These are phyloP conservation scores for Orius insidiosus DNA, from an alignment of 1,140 invertebrate species.

Conservation along the genomic window DNA sequence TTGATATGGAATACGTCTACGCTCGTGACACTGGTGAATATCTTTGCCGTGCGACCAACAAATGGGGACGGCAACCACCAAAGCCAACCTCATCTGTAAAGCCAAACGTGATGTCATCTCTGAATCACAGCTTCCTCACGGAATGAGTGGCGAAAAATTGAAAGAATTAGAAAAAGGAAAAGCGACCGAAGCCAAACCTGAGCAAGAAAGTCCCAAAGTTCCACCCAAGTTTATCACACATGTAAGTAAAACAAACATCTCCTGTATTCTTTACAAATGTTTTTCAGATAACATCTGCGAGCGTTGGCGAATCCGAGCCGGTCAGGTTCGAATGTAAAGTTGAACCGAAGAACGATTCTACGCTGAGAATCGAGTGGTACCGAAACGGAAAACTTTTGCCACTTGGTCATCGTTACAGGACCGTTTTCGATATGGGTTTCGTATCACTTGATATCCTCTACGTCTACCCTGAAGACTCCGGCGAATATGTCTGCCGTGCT, in stretches of 20 bases:
- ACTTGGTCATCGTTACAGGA: constrained; percentile 78
- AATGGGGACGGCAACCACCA: constrained; percentile 71
- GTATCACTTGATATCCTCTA: constrained; percentile 87
- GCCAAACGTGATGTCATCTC: constrained; percentile 73
- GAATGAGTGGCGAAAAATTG: constrained; percentile 80
- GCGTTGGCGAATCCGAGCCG: constrained; percentile 73
- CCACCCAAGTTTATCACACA: constrained; percentile 73
- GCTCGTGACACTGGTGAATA: constrained; percentile 72
- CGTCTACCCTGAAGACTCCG: constrained; percentile 83
- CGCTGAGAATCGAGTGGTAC: constrained; percentile 81
- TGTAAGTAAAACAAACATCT: constrained; percentile 22
- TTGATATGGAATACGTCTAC: constrained; percentile 76
- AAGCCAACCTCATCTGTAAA: constrained; percentile 64
- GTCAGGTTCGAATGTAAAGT: constrained; percentile 89
- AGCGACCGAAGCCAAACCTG: constrained; percentile 42
- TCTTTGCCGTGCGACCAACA: constrained; percentile 66
- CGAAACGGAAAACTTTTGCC: constrained; percentile 75
- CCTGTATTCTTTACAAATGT: not conserved
- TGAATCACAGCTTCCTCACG: constrained; percentile 81
- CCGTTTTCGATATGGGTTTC: constrained; percentile 85
- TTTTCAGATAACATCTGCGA: constrained; percentile 50
- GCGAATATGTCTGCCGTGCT: constrained; percentile 78
- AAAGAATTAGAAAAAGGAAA: constrained; percentile 81
- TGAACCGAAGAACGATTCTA: constrained; percentile 87
- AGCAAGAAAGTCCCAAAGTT: constrained; percentile 44